These are phyloP conservation scores for Teleiodes luculella DNA, from an alignment of 2,888 invertebrate species.

Conservation along the genomic window DNA sequence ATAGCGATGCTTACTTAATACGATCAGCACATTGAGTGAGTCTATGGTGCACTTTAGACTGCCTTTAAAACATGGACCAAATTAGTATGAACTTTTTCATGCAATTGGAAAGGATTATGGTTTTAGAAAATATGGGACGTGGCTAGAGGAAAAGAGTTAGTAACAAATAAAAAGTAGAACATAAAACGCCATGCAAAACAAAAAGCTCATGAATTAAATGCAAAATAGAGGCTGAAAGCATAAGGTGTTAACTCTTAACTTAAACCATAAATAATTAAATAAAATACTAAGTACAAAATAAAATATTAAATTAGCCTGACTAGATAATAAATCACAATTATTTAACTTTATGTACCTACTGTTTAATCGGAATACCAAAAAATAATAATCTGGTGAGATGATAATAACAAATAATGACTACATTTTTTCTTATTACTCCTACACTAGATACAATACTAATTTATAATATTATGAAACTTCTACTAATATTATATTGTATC, in stretches of 20 bases:
- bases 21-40: constrained; percentile 3
- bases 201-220: not conserved
- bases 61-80: not conserved
- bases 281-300: not conserved
- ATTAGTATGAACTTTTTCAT: not conserved
- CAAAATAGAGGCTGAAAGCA: not conserved
- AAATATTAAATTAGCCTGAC: not conserved
- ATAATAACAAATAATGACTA: not conserved
- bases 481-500: not conserved
- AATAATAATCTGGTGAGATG: constrained; percentile 1
- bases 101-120: not conserved
- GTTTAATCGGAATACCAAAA: not conserved
- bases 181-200: not conserved
- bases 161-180: too few relatives aligned
- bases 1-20: not conserved
- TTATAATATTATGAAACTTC: not conserved
- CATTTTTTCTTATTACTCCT: not conserved
- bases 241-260: not conserved
- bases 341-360: not conserved
- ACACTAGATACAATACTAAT: not conserved
- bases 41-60: constrained; percentile 1
- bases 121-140: not conserved
- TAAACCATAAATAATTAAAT: not conserved
- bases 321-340: not conserved
- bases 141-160: not conserved